Percentiles rank a stretch among this genome's conserved stretches.
These are phyloP conservation scores for Cyrtorhinus lividipennis DNA, from an alignment of 1,140 invertebrate species.

Conservation along the genomic window DNA sequence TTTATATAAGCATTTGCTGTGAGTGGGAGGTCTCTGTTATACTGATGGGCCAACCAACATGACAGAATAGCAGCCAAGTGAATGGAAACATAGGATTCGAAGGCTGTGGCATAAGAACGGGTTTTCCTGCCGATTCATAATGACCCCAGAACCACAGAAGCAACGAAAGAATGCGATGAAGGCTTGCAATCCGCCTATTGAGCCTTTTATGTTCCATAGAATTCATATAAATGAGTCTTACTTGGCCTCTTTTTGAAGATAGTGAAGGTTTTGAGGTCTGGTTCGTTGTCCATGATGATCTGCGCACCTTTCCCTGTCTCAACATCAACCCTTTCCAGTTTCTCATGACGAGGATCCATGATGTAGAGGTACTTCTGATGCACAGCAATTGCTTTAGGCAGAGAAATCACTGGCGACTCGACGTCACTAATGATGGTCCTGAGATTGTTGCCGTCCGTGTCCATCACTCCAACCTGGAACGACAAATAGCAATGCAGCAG, in stretches of 20 bases:
- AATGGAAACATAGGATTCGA: too few relatives aligned
- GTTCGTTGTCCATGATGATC: constrained; percentile 67
- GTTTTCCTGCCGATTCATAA: too few relatives aligned
- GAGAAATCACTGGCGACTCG: constrained; percentile 44
- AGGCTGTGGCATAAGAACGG: too few relatives aligned
- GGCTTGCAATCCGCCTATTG: too few relatives aligned
- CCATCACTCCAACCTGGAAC: constrained; percentile 49
- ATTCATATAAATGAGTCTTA: constrained; percentile 22
- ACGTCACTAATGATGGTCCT: constrained; percentile 48
- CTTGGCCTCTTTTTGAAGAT: constrained; percentile 71
- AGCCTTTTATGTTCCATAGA: not conserved
- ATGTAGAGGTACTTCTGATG: constrained; percentile 74
- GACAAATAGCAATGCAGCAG: too few relatives aligned
- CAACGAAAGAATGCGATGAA: too few relatives aligned
- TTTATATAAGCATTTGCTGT: too few relatives aligned
- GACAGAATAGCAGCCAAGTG: too few relatives aligned
- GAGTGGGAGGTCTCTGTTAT: too few relatives aligned
- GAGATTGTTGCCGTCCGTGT: constrained; percentile 53
- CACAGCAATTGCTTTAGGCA: constrained; percentile 70
- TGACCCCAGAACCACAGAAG: too few relatives aligned
- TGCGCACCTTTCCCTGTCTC: constrained; percentile 62
- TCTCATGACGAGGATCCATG: constrained; percentile 77
- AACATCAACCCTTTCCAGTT: constrained; percentile 75
- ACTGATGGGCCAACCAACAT: too few relatives aligned
- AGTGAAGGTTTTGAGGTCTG: constrained; percentile 72